Percentiles rank a stretch among this genome's conserved stretches.
Conservation (phyloP, 2,888 invertebrate species). For the Prosapia bicincta region DNA sequence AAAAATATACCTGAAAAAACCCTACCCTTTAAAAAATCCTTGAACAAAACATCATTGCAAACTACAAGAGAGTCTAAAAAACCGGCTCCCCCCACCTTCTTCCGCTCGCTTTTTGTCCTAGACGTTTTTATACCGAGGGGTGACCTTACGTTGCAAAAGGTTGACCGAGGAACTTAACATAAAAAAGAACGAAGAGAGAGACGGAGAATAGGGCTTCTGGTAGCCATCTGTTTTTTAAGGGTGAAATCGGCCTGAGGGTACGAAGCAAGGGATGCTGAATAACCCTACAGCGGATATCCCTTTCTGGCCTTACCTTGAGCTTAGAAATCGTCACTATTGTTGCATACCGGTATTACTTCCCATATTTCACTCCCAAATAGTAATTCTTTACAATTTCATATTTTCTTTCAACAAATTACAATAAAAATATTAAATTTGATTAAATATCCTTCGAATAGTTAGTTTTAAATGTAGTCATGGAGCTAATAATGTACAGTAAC, state of each 20-base stretch:
- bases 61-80: slow-evolving; percentile 12
- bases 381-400: too few relatives aligned
- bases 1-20: slow-evolving; percentile 23
- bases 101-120: slow-evolving; percentile 24
- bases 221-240: slow-evolving; percentile 36
- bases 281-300: not conserved
- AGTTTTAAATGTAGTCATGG: too few relatives aligned
- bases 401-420: too few relatives aligned
- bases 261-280: not conserved
- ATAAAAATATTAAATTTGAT: too few relatives aligned
- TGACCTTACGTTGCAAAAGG: slow-evolving; percentile 40
- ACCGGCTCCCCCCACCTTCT: slow-evolving; percentile 23
- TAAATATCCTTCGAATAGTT: too few relatives aligned
- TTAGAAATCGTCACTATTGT: too few relatives aligned
- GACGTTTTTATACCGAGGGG: slow-evolving; percentile 35
- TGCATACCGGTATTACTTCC: too few relatives aligned
- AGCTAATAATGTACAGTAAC: too few relatives aligned
- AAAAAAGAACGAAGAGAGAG: slow-evolving; percentile 10
- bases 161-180: slow-evolving; percentile 35
- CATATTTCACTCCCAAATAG: too few relatives aligned
- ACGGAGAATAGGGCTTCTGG: slow-evolving; percentile 23
- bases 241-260: slow-evolving; percentile 26
- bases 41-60: slow-evolving; percentile 24
- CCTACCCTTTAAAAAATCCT: slow-evolving; percentile 20
- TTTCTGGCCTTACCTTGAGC: not conserved